Percentiles rank a stretch among this genome's conserved stretches.
Conservation (phyloP, 2,113 vertebrate species). For the Elgaria multicarinata region DNA sequence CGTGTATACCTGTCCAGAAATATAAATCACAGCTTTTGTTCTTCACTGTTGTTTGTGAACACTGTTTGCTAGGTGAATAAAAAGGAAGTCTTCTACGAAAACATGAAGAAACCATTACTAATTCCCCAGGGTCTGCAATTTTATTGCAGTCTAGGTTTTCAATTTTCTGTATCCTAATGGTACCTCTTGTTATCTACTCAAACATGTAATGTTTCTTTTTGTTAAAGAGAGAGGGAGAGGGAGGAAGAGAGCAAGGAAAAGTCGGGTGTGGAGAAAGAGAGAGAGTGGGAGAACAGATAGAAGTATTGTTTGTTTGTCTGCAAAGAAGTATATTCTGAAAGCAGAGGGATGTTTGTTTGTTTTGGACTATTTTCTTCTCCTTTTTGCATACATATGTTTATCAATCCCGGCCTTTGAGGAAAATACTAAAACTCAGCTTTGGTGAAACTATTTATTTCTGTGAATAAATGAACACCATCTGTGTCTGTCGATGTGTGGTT, state of each 20-base stretch:
- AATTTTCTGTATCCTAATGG: constrained; percentile 70
- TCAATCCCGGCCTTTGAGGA: constrained; percentile 43
- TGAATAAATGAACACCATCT: constrained; percentile 17
- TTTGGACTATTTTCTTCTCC: not conserved
- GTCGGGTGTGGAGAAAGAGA: constrained; percentile 5
- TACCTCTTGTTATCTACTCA: constrained; percentile 63
- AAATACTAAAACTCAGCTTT: not conserved
- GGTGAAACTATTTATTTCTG: not conserved
- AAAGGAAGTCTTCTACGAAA: constrained; percentile 69
- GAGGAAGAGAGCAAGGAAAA: not conserved
- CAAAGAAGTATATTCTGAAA: constrained; percentile 41
- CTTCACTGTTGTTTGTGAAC: constrained; percentile 75
- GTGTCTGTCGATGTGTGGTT: constrained; percentile 5
- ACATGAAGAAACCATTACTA: constrained; percentile 61
- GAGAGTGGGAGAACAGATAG: not conserved
- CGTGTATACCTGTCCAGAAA: constrained; percentile 79
- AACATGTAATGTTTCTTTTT: constrained; percentile 66
- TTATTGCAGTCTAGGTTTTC: constrained; percentile 68
- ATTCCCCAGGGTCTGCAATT: constrained; percentile 62
- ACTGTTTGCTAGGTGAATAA: constrained; percentile 71
- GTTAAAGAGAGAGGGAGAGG: constrained; percentile 27
- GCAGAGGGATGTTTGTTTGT: not conserved
- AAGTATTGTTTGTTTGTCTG: constrained; percentile 38
- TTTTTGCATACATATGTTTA: constrained; percentile 31
- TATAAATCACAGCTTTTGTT: constrained; percentile 83